Percentiles rank a stretch among this genome's conserved stretches.
phyloP scores from a whole-genome alignment of 2,888 invertebrate genomes.

The Villa cingulata region DNA sequence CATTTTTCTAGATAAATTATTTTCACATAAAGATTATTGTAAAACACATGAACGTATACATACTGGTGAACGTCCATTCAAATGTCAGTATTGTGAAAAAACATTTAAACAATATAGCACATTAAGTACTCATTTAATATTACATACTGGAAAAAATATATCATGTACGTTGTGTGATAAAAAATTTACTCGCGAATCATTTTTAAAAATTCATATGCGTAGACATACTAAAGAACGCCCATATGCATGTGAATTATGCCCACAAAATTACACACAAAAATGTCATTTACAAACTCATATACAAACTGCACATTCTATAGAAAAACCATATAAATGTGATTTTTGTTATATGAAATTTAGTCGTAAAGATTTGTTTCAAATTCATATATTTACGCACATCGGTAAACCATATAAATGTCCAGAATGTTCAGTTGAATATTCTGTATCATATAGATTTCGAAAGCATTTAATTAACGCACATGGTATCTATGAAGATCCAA shows the following conservation, averaged over 20 bases:
- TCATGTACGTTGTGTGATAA: slow-evolving; percentile 8
- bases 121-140: slow-evolving; percentile 3
- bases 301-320: not conserved
- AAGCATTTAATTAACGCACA: slow-evolving; percentile 1
- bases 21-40: not conserved
- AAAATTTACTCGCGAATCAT: slow-evolving; percentile 3
- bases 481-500: slow-evolving; percentile 1
- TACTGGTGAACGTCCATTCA: slow-evolving; percentile 4
- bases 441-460: not conserved
- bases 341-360: not conserved
- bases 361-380: not conserved
- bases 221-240: slow-evolving; percentile 6
- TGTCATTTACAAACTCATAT: slow-evolving; percentile 2
- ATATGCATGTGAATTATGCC: slow-evolving; percentile 3
- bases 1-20: not conserved
- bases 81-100: slow-evolving; percentile 1
- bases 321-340: slow-evolving; percentile 1
- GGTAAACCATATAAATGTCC: slow-evolving; percentile 3
- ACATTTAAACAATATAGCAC: slow-evolving; percentile 3
- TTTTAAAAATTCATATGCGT: slow-evolving; percentile 7
- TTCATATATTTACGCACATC: slow-evolving; percentile 1
- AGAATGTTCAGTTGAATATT: not conserved
- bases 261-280: slow-evolving; percentile 1
- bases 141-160: slow-evolving; percentile 7
- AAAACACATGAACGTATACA: not conserved